Evolutionary conservation across 2,797 vertebrate genomes (phyloP).

Genomic region (Poecilia gillii): DNA sequence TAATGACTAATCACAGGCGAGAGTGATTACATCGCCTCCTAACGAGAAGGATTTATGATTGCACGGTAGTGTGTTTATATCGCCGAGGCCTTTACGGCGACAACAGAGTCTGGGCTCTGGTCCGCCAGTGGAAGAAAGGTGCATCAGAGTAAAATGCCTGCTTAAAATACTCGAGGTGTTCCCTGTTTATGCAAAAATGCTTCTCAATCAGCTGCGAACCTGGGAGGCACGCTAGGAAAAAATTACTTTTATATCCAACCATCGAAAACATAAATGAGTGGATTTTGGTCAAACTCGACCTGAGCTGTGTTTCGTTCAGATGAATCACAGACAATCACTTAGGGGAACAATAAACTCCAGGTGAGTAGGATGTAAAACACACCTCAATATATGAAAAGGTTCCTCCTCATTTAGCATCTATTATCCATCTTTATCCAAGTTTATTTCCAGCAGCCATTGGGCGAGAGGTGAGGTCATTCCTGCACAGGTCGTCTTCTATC

Average conservation of each 20-base stretch:
- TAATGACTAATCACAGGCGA: conserved; percentile 80
- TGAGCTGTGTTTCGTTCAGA: background rate
- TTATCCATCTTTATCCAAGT: background rate
- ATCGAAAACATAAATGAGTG: background rate
- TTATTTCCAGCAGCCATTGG: background rate
- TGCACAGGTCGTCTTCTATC: background rate
- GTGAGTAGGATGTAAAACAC: background rate
- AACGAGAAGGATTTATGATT: conserved; percentile 79
- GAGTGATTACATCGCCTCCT: conserved; percentile 73
- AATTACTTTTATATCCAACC: background rate
- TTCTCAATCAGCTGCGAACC: background rate
- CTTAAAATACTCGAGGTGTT: background rate
- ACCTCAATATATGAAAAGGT: background rate
- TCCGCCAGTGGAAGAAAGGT: background rate
- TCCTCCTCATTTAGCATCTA: background rate
- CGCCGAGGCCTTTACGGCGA: conserved; percentile 30
- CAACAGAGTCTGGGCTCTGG: conserved; percentile 17
- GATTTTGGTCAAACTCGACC: background rate
- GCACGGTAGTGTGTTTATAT: conserved; percentile 46
- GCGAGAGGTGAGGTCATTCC: background rate
- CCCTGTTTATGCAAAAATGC: background rate
- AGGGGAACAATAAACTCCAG: background rate
- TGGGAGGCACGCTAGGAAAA: background rate
- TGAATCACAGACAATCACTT: background rate
- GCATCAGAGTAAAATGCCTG: background rate